phyloP scores from a whole-genome alignment of 2,113 vertebrate genomes.

The Oxyura jamaicensis region DNA sequence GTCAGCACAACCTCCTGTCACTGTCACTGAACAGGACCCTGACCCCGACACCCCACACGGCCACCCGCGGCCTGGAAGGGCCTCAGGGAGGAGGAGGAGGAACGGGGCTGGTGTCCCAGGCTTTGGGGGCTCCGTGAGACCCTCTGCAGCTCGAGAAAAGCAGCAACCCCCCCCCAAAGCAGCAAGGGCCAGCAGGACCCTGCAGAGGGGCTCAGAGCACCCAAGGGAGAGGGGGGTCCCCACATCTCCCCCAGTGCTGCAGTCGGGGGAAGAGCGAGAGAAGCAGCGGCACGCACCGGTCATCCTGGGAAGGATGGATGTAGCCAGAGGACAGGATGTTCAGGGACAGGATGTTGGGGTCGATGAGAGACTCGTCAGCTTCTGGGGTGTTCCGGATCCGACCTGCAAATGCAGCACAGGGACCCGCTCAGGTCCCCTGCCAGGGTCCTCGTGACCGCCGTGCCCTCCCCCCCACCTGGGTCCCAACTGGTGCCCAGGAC shows the following conservation, averaged over 20 bases:
- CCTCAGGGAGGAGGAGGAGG: not conserved
- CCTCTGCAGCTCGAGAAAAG: not conserved
- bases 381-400: conserved; percentile 94
- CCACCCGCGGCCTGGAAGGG: not conserved
- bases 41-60: not conserved
- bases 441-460: accelerated
- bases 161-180: not conserved
- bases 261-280: not conserved
- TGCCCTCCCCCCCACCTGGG: no score
- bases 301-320: conserved; percentile 87
- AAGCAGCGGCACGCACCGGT: conserved; percentile 82
- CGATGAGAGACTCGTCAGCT: conserved; percentile 90
- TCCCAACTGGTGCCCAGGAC: no score
- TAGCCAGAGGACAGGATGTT: conserved; percentile 93
- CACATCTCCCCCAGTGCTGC: not conserved
- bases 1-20: not conserved
- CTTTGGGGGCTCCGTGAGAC: not conserved
- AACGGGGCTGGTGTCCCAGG: not conserved
- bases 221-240: not conserved
- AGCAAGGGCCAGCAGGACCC: not conserved
- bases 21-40: not conserved
- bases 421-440: not conserved
- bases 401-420: conserved; percentile 70
- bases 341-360: conserved; percentile 95
- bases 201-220: not conserved